Base-by-base conservation (phyloP, 1,140 invertebrate genomes). In the Oryctes rhinoceros region DNA sequence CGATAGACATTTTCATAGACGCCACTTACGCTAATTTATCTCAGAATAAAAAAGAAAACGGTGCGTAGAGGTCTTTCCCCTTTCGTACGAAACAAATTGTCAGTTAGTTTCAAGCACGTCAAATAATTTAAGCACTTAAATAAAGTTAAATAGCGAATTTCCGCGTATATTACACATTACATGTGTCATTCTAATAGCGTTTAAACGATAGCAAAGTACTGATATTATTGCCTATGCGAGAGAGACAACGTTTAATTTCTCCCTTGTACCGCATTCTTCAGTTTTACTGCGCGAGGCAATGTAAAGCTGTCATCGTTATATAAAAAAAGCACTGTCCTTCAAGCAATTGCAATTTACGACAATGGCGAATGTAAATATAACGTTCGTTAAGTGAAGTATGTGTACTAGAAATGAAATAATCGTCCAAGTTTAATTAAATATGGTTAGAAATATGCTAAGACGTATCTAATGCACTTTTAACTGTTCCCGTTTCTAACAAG, bases 51-150 rank as follows among this genome's bases (percentile, higher is more conserved):
- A 59, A 59, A 59, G 15, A 18, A 59, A 18, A 18, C 13, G 5
- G 6, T 59, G 3, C 53, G 15, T 6, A 18, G 18, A 15, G 53
- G 53, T 59, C 53, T 18, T 59, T 59, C 15, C 15, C 53, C 53
- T n/a, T 18, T 59, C 18, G 18, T n/a, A 59, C 53, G 15, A 59
- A 59, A 59, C 4, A 59, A 59, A 59, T 59, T 59, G 53, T 6
- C 18, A 18, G 18, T 59, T 59, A 59, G 53, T n/a, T 59, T n/a
- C 18, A 18, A 59, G 53, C 18, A 59, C 53, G 53, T 18, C 53
- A 59, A 59, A 59, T 59, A 59, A 59, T 59, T 59, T 59, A 59
- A 59, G 15, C n/a, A 18, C 53, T 59, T n/a, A 59, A 59, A 59
- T 53, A 53, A 53, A 53, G 13, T 53, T 53, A 53, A 53, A 53